Conservation (phyloP, 2,113 vertebrate species). For the Acrocephalus arundinaceus region DNA sequence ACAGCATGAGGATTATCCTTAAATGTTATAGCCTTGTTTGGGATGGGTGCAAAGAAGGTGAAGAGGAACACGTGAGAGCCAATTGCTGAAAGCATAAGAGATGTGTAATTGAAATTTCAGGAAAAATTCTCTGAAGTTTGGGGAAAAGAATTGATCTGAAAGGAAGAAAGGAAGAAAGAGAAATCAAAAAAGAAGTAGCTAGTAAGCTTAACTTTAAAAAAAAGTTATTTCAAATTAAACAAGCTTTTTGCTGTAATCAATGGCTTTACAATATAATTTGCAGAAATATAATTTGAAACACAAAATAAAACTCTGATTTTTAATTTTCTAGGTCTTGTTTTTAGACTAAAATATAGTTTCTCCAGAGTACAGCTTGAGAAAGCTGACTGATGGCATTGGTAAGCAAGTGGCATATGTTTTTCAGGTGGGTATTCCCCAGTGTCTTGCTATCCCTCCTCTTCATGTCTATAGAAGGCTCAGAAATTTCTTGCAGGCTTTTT, state of each 20-base stretch:
- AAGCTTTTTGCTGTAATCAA: not conserved
- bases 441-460: not conserved
- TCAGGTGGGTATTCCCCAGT: not conserved
- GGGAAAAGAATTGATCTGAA: not conserved
- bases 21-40: not conserved
- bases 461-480: not conserved
- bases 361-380: not conserved
- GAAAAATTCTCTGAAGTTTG: not conserved
- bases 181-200: not conserved
- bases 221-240: not conserved
- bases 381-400: not conserved
- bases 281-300: not conserved
- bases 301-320: not conserved
- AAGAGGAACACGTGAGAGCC: rapidly evolving
- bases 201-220: not conserved
- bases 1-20: not conserved
- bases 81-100: not conserved
- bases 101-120: not conserved
- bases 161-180: not conserved
- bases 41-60: not conserved
- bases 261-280: not conserved
- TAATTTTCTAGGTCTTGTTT: not conserved
- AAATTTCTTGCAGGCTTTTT: slow-evolving; percentile 2
- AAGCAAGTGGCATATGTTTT: not conserved
- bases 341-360: not conserved